phyloP scores from a whole-genome alignment of 2,113 vertebrate genomes.

The Pogonocichla stellata region DNA sequence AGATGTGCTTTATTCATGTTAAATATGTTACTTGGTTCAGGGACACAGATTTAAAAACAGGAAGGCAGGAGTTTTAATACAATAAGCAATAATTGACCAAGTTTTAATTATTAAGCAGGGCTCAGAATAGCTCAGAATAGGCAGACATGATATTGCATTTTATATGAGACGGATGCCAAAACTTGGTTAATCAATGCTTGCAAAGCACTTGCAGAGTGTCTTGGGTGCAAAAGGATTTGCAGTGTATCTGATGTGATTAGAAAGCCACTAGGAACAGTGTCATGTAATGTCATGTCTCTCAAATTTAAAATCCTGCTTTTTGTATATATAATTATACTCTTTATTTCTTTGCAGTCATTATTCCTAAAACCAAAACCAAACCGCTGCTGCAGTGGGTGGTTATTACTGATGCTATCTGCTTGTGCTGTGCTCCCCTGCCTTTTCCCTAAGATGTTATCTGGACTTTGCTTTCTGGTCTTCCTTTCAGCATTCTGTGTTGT shows the following conservation, averaged over 20 bases:
- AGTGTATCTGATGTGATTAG: neutral
- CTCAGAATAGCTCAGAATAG: neutral
- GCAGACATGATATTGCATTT: neutral
- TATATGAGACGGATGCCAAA: neutral
- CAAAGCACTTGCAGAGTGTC: neutral
- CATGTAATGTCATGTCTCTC: neutral
- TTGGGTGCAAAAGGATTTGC: neutral
- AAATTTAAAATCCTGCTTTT: neutral
- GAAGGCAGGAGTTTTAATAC: neutral
- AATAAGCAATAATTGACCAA: neutral
- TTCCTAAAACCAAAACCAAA: neutral
- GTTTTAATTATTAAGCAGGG: neutral
- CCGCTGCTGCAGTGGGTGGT: neutral
- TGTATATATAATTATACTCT: neutral
- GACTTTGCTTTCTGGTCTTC: neutral
- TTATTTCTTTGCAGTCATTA: neutral
- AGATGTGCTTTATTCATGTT: neutral
- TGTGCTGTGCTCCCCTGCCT: neutral
- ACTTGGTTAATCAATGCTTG: neutral
- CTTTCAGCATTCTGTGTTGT: neutral
- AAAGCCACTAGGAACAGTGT: neutral
- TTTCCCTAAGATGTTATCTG: neutral
- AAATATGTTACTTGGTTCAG: neutral
- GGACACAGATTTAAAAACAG: neutral
- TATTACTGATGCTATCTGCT: conserved; percentile 11